phyloP scores from a whole-genome alignment of 23 tunicate genomes.

The Trididemnum miniatum region DNA sequence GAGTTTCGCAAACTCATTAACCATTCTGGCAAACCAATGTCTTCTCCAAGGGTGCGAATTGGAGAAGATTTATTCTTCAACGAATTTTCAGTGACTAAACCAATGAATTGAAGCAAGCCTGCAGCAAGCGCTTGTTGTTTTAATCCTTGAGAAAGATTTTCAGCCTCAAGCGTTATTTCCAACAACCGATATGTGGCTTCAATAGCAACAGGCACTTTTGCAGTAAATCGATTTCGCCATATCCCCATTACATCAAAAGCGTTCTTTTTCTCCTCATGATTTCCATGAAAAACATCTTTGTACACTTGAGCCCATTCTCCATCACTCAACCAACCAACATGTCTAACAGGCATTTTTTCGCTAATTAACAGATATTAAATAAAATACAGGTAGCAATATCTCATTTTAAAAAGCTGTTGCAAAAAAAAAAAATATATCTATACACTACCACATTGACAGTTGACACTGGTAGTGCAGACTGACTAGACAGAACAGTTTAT shows the following conservation, averaged over 20 bases:
- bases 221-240: constrained; percentile 54
- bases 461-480: too few species aligned
- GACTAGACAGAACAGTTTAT: too few species aligned
- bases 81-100: constrained; percentile 51
- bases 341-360: constrained; percentile 24
- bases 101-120: constrained; percentile 62
- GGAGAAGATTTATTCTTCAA: constrained; percentile 7
- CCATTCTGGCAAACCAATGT: constrained; percentile 85
- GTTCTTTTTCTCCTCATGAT: constrained; percentile 13
- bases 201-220: constrained; percentile 65
- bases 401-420: too few species aligned
- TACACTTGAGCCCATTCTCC: constrained; percentile 62
- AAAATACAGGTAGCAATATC: too few species aligned
- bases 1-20: constrained; percentile 52
- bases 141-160: neutral
- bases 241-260: constrained; percentile 44
- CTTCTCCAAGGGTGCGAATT: constrained; percentile 44
- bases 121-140: constrained; percentile 37
- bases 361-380: too few species aligned
- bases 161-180: constrained; percentile 10
- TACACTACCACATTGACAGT: too few species aligned
- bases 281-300: constrained; percentile 40
- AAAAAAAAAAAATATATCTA: too few species aligned
- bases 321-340: constrained; percentile 57
- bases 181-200: constrained; percentile 62